phyloP scores from a whole-genome alignment of 2,113 vertebrate genomes.

The Gorsachius goisagi region DNA sequence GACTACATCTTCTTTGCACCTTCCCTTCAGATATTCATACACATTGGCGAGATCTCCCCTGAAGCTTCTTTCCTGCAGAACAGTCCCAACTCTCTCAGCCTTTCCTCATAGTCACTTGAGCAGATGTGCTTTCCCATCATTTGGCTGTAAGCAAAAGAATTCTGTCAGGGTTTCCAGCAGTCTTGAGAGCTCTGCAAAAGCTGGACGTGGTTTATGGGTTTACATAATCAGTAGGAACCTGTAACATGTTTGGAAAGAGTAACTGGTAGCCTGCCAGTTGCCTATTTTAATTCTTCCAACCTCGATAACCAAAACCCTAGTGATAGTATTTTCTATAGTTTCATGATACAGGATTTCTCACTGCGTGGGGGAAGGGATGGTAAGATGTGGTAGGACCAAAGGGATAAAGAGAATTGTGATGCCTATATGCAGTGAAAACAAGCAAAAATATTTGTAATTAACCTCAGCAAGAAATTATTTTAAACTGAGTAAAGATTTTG shows the following conservation, averaged over 20 bases:
- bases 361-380: rapidly evolving
- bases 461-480: neutral
- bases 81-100: neutral
- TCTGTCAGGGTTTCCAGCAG: neutral
- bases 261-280: neutral
- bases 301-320: neutral
- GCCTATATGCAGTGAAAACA: neutral
- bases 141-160: neutral
- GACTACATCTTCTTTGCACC: neutral
- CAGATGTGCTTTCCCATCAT: neutral
- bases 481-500: neutral
- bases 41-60: neutral
- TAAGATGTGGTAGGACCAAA: neutral
- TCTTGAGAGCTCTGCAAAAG: neutral
- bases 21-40: neutral
- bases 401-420: neutral
- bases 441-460: neutral
- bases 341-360: neutral
- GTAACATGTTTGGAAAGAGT: neutral
- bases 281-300: neutral
- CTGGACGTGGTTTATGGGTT: neutral
- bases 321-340: neutral
- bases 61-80: neutral
- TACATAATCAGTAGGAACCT: neutral
- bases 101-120: neutral